A percentile compares a stretch with the other conserved stretches of the same genome.
Evolutionary conservation across 2,888 invertebrate genomes (phyloP).

Genomic region (Eupithecia centaureata): DNA sequence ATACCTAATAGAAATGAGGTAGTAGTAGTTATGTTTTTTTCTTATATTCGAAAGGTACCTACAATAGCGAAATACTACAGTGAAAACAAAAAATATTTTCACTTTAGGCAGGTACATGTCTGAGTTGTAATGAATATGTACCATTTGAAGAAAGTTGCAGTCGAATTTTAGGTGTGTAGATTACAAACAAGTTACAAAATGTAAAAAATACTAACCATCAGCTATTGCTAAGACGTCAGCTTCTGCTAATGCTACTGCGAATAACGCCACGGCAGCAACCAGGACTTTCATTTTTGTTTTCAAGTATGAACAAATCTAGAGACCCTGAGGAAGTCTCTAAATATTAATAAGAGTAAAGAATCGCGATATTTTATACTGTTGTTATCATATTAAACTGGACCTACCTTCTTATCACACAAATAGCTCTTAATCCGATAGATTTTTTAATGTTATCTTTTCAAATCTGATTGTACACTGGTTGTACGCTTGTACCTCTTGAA

Average conservation of each 20-base stretch:
- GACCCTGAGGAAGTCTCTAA: conserved; percentile 1
- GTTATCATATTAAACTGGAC: not conserved
- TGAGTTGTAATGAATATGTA: no score
- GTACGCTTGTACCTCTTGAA: not conserved
- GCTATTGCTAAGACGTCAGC: conserved; percentile 25
- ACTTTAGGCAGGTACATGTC: no score
- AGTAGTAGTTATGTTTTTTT: no score
- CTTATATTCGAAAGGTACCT: no score
- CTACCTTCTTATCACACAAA: not conserved
- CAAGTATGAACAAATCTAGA: not conserved
- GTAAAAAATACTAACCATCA: conserved; percentile 26
- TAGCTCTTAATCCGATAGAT: conserved; percentile 7
- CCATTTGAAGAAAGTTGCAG: no score
- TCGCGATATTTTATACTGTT: conserved; percentile 1
- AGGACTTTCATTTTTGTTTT: conserved; percentile 33
- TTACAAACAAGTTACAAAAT: not conserved
- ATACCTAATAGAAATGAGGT: no score
- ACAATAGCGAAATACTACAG: no score
- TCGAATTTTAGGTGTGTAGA: no score
- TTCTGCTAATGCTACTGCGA: conserved; percentile 29
- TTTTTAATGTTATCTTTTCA: not conserved
- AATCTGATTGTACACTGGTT: not conserved
- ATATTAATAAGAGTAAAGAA: not conserved
- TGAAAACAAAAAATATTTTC: no score
- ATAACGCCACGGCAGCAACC: conserved; percentile 29